Base-by-base conservation (phyloP, 2,797 vertebrate species). In the Danio albolineatus region DNA sequence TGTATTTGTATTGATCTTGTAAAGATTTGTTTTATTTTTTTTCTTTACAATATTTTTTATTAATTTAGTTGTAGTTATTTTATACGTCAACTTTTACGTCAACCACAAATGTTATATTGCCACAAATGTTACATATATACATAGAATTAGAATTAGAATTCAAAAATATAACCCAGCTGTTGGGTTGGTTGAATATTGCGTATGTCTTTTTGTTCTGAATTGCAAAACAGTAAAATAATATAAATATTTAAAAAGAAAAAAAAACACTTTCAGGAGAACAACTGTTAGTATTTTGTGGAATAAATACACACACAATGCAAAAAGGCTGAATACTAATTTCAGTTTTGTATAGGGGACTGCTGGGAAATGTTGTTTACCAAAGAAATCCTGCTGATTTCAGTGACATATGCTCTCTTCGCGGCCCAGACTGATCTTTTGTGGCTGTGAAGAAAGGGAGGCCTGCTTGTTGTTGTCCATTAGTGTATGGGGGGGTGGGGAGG, bases 341-440 rank as follows among this genome's bases (percentile, higher is more conserved):
- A 28, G 54, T 28, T 14, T 12, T 10, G 16, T 66, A 14, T 3
- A 13, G 43, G 6, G 62, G 44, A 46, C 17, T 21, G n/a, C 5
- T 19, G 39, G 43, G n/a, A 56, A 21, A 21, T 46, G 49, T 64
- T 78, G 38, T 72, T 82, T 64, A 10, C 46, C 67, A 66, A 4
- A 51, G 8, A 62, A 66, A 60, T 54, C 59, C 19, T 21, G 19
- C 17, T 77, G 86, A 76, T 86, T 90, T 85, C 83, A 86, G 87
- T 89, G 89, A 90, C 90, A 93, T 91, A 91, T 92, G 89, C 41
- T 66, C 72, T 78, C 53, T 67, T 56, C n/a, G 51, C 21, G n/a
- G 19, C 39, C 49, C 71, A 73, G 73, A 73, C 77, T 79, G 71
- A 73, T 59, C 57, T 78, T 75, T 81, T 71, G 70, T 83, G 80